Percentiles rank a stretch among this genome's conserved stretches.
Conservation (phyloP, 2,797 vertebrate species). For the Hoplostethus atlanticus region DNA sequence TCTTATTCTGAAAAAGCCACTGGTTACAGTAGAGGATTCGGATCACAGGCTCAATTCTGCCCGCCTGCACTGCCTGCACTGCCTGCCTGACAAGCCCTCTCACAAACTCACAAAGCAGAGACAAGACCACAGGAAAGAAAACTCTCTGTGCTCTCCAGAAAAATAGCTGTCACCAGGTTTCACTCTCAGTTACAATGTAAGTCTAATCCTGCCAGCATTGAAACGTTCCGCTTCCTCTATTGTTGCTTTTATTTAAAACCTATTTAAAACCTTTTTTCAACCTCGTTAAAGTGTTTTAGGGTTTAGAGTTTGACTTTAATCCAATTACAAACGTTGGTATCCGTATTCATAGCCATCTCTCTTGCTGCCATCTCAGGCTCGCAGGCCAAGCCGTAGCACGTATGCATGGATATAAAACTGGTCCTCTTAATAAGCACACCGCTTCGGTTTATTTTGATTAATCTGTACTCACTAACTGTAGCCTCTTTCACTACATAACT, state of each 20-base stretch:
- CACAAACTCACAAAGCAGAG: conserved; percentile 7
- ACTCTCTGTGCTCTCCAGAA: conserved; percentile 1
- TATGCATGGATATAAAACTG: neutral
- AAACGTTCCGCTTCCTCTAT: neutral
- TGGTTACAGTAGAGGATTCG: conserved; percentile 32
- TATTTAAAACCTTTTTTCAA: too few relatives aligned
- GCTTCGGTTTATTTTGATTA: neutral
- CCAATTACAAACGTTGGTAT: neutral
- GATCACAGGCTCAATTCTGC: conserved; percentile 28
- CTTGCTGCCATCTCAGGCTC: neutral
- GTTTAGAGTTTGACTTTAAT: too few relatives aligned
- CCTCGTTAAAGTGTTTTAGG: too few relatives aligned
- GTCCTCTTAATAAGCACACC: neutral
- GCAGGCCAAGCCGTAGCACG: too few relatives aligned
- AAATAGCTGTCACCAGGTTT: conserved; percentile 21
- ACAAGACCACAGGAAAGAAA: conserved; percentile 20
- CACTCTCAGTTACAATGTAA: neutral
- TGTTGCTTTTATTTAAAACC: neutral
- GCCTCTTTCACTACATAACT: conserved; percentile 29
- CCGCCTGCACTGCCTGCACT: conserved; percentile 8
- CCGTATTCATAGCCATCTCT: neutral
- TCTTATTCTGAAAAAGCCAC: conserved; percentile 26
- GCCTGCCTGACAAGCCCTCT: conserved; percentile 6
- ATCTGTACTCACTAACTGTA: neutral
- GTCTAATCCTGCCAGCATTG: neutral